These are phyloP conservation scores for Saccopteryx leptura DNA, from an alignment of 2,113 vertebrate genomes.

Conservation along the genomic window DNA sequence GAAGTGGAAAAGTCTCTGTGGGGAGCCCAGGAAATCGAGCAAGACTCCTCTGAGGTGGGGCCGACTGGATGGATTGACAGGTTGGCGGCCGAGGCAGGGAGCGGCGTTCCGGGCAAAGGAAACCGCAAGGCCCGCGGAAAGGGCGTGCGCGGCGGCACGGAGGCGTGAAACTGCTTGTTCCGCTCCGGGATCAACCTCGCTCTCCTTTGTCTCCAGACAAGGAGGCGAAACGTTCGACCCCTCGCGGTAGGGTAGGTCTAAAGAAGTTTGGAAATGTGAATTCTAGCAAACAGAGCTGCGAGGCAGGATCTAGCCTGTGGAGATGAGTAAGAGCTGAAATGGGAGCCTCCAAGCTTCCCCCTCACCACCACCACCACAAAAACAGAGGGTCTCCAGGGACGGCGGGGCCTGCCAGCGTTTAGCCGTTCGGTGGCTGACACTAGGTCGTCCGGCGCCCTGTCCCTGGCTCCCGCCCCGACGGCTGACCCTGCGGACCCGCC, in stretches of 20 bases:
- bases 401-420: neutral
- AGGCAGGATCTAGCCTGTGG: neutral
- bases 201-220: neutral
- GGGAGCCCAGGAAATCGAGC: neutral
- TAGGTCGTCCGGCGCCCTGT: neutral
- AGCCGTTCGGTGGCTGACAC: accelerated
- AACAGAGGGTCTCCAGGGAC: neutral
- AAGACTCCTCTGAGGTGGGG: neutral
- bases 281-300: neutral
- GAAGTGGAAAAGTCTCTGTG: neutral
- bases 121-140: neutral
- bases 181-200: neutral
- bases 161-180: neutral
- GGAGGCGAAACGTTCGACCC: neutral
- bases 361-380: too few species aligned
- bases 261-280: neutral
- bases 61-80: neutral
- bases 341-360: neutral
- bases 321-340: neutral
- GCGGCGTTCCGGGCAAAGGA: neutral
- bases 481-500: neutral
- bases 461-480: neutral
- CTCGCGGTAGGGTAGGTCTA: neutral
- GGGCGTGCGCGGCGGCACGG: accelerated
- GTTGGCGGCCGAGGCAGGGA: neutral